A percentile compares a stretch with the other conserved stretches of the same genome.
These are phyloP conservation scores for Spilarctia lutea DNA, from an alignment of 2,888 invertebrate genomes.

Conservation along the genomic window DNA sequence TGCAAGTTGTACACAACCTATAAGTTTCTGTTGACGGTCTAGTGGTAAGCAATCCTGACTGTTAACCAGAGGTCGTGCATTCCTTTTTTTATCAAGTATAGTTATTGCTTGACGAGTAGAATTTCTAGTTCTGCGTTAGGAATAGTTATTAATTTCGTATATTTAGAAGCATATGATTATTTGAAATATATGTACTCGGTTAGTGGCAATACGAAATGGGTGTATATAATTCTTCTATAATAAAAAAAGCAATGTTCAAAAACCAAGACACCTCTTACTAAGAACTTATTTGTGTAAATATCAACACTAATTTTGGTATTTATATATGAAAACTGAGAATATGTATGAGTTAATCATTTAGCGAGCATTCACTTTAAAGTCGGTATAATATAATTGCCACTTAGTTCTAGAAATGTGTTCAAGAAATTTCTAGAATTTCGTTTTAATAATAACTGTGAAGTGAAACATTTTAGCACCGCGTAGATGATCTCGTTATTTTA, in stretches of 20 bases:
- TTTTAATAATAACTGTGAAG: constrained; percentile 12
- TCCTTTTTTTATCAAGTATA: no score
- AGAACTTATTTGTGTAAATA: not conserved
- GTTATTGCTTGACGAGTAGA: no score
- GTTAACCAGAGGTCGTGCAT: no score
- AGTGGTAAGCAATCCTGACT: no score
- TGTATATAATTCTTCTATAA: no score
- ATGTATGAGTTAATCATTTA: not conserved
- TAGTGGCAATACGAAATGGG: no score
- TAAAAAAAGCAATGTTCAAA: not conserved
- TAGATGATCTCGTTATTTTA: constrained; percentile 34
- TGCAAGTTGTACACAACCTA: not conserved
- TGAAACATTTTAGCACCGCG: constrained; percentile 19
- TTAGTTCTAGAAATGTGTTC: not conserved
- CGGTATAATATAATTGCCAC: not conserved
- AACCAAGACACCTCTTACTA: not conserved
- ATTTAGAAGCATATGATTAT: no score
- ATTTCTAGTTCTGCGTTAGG: no score
- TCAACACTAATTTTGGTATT: not conserved
- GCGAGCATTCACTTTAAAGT: not conserved
- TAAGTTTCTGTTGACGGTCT: not conserved
- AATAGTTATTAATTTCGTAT: no score
- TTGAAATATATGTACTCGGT: no score
- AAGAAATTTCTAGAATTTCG: not conserved
- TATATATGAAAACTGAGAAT: not conserved